Percentiles rank a stretch among this genome's conserved stretches.
These are phyloP conservation scores for Parambassis ranga DNA, from an alignment of 2,797 vertebrate genomes.

Conservation along the genomic window DNA sequence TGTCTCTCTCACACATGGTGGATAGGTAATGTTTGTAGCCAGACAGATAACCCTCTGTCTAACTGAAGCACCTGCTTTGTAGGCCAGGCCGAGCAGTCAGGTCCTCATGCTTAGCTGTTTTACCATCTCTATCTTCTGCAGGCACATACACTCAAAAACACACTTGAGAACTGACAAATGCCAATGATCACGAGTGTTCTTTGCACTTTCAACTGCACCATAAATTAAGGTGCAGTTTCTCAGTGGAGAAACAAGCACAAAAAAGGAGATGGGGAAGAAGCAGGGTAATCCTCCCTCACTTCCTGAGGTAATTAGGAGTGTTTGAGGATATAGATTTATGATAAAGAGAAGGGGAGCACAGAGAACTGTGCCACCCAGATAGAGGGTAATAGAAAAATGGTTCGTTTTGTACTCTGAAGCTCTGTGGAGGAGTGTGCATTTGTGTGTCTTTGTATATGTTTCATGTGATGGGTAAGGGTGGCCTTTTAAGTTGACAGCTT, in stretches of 20 bases:
- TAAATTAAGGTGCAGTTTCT: conserved; percentile 39
- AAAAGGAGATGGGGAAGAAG: conserved; percentile 47
- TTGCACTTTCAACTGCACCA: conserved; percentile 33
- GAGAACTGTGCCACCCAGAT: conserved; percentile 61
- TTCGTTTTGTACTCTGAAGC: conserved; percentile 21
- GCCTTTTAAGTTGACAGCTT: conserved; percentile 61
- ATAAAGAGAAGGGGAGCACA: conserved; percentile 47
- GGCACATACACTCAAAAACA: neutral
- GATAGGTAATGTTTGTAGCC: neutral
- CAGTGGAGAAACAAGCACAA: conserved; percentile 34
- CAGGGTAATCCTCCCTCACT: conserved; percentile 65
- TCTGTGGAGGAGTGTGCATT: conserved; percentile 11
- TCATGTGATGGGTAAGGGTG: conserved; percentile 2
- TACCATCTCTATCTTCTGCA: conserved; percentile 10
- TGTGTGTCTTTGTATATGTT: conserved; percentile 29
- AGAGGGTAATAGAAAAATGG: conserved; percentile 65
- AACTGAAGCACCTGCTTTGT: conserved; percentile 38
- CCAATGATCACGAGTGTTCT: conserved; percentile 36
- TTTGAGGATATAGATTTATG: conserved; percentile 55
- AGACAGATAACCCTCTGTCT: conserved; percentile 27
- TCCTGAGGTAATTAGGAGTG: conserved; percentile 71
- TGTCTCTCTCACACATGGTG: conserved; percentile 1
- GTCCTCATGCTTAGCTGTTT: conserved; percentile 19
- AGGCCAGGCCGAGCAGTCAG: conserved; percentile 4
- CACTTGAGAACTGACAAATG: conserved; percentile 35